Conservation (phyloP, 2,888 invertebrate species). For the Polyommatus iphigenia region DNA sequence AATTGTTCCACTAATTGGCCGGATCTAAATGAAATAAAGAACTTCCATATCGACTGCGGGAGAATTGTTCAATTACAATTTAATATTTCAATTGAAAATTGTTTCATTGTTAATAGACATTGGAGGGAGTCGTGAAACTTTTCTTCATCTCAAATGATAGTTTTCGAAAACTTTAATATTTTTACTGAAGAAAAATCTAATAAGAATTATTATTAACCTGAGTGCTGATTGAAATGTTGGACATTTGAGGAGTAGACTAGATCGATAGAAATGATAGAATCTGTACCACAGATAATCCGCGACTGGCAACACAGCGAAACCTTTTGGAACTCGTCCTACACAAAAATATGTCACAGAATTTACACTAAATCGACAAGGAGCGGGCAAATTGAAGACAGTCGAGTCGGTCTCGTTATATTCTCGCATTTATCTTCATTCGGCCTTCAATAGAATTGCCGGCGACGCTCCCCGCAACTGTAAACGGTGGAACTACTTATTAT, state of each 20-base stretch:
- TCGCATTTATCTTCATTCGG: conserved; percentile 77
- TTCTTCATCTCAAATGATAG: background rate
- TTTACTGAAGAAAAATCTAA: background rate
- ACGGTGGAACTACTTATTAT: conserved; percentile 76
- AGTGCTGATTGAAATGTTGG: too few relatives aligned
- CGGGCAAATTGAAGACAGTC: conserved; percentile 77
- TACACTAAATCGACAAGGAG: conserved; percentile 65
- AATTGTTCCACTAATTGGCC: conserved; percentile 36
- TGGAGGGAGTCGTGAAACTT: background rate
- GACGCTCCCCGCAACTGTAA: conserved; percentile 74
- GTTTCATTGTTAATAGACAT: conserved; percentile 16
- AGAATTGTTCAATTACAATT: conserved; percentile 23
- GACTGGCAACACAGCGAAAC: background rate
- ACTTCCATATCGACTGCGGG: conserved; percentile 18
- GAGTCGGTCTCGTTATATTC: conserved; percentile 73
- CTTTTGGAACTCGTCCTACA: conserved; percentile 32
- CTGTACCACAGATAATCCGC: background rate
- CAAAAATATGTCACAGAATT: conserved; percentile 51
- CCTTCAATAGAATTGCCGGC: conserved; percentile 73
- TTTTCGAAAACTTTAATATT: background rate
- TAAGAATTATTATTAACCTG: background rate
- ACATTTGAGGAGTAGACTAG: too few relatives aligned
- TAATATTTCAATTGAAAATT: conserved; percentile 22
- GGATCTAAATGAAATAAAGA: conserved; percentile 26
- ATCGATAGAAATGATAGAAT: background rate